Conservation (phyloP, 2,888 invertebrate genomes). For the Alentia gelatinosa region DNA sequence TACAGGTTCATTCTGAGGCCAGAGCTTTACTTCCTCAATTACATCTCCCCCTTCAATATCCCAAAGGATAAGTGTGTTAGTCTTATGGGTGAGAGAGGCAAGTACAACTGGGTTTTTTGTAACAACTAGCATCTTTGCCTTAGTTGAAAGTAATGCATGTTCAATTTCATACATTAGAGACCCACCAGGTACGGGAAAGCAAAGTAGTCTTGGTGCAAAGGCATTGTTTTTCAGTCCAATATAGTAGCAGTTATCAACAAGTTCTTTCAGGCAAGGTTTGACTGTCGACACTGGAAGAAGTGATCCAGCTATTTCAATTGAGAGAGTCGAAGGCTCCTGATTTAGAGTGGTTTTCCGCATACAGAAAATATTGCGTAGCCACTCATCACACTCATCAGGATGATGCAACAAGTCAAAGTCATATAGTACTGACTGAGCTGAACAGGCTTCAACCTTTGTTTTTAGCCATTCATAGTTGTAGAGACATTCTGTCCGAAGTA, state of each 20-base stretch:
- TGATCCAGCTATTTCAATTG: slow-evolving; percentile 93
- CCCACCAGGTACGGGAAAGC: slow-evolving; percentile 55
- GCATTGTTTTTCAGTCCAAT: slow-evolving; percentile 87
- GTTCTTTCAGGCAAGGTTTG: slow-evolving; percentile 81
- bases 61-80: slow-evolving; percentile 68
- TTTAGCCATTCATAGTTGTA: slow-evolving; percentile 98
- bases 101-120: slow-evolving; percentile 66
- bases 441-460: slow-evolving; percentile 94
- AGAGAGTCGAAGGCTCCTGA: slow-evolving; percentile 94
- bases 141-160: slow-evolving; percentile 81
- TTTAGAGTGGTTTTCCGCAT: slow-evolving; percentile 82
- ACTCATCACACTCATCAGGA: slow-evolving; percentile 87
- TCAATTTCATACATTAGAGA: slow-evolving; percentile 47
- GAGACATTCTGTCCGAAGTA: slow-evolving; percentile 88
- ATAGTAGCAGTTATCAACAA: slow-evolving; percentile 91
- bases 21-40: slow-evolving; percentile 61
- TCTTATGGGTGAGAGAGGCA: slow-evolving; percentile 62
- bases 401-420: slow-evolving; percentile 85
- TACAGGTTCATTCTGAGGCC: slow-evolving; percentile 56
- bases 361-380: neutral
- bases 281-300: slow-evolving; percentile 88
- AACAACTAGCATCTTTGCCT: slow-evolving; percentile 61
- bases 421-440: slow-evolving; percentile 94
- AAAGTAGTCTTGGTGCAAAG: slow-evolving; percentile 50
- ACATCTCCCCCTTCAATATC: slow-evolving; percentile 68